Evolutionary conservation across 2,113 vertebrate genomes (phyloP).

Genomic region (Salvelinus alpinus): DNA sequence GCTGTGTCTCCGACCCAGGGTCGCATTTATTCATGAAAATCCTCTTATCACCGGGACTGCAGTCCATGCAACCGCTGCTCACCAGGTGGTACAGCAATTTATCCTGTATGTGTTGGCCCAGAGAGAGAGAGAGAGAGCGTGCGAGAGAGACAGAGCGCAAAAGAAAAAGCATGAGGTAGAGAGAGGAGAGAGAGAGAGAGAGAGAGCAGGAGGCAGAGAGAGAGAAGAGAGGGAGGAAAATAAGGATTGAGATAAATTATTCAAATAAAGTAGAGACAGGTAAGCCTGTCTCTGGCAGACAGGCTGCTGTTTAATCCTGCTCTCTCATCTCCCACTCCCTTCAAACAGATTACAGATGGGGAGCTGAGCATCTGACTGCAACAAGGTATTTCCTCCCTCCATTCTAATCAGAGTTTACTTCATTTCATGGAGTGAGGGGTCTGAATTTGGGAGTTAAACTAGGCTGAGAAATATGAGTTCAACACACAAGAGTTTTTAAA

Average conservation of each 20-base stretch:
- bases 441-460: not conserved
- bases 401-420: not conserved
- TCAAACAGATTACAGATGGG: not conserved
- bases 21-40: conserved; percentile 92
- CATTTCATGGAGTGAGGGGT: not conserved
- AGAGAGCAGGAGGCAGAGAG: not conserved
- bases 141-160: not conserved
- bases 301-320: not conserved
- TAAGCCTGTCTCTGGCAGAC: not conserved
- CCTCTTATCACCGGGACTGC: conserved; percentile 85
- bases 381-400: not conserved
- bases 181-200: not conserved
- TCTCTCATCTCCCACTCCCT: not conserved
- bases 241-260: not conserved
- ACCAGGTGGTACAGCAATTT: conserved; percentile 86
- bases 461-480: too few relatives aligned
- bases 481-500: too few relatives aligned
- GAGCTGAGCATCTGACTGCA: not conserved
- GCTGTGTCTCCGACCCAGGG: conserved; percentile 85
- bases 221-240: not conserved
- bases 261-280: not conserved
- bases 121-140: not conserved
- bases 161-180: not conserved
- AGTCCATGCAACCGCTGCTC: conserved; percentile 88
- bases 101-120: conserved; percentile 71